Percentiles rank a stretch among this genome's conserved stretches.
Conservation (phyloP, 1,140 invertebrate genomes). For the Drosophila varians region DNA sequence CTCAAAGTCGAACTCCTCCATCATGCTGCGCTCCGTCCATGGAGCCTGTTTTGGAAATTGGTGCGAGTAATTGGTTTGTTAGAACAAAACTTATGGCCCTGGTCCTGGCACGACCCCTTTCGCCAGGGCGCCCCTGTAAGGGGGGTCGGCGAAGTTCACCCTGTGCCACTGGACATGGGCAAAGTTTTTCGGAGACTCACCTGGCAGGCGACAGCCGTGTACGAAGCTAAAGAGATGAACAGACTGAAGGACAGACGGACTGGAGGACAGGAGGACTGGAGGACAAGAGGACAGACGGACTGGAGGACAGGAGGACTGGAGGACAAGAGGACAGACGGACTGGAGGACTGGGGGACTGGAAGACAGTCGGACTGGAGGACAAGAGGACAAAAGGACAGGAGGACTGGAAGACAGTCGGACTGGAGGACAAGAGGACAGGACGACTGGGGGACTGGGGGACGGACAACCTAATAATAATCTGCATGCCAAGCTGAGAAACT, state of each 20-base stretch:
- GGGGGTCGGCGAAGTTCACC: neutral
- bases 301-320: conserved; percentile 34
- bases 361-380: neutral
- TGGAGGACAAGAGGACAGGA: too few relatives aligned
- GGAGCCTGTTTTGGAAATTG: conserved; percentile 69
- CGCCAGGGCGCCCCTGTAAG: neutral
- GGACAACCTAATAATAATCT: conserved; percentile 80
- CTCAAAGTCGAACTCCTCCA: conserved; percentile 78
- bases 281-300: neutral
- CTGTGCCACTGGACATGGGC: conserved; percentile 61
- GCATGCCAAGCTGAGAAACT: conserved; percentile 70
- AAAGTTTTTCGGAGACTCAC: conserved; percentile 58
- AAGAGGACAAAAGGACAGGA: conserved; percentile 37
- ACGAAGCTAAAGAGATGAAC: conserved; percentile 30
- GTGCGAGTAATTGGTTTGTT: conserved; percentile 81
- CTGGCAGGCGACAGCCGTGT: conserved; percentile 24
- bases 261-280: conserved; percentile 34
- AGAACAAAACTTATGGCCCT: conserved; percentile 75
- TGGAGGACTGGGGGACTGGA: conserved; percentile 34
- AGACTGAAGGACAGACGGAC: conserved; percentile 2
- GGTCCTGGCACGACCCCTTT: neutral
- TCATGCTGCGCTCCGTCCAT: conserved; percentile 47
- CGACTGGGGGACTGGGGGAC: too few relatives aligned
- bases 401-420: neutral
- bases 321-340: neutral